Conservation (phyloP, 2,888 invertebrate genomes). For the Aleiodes leptofemur region DNA sequence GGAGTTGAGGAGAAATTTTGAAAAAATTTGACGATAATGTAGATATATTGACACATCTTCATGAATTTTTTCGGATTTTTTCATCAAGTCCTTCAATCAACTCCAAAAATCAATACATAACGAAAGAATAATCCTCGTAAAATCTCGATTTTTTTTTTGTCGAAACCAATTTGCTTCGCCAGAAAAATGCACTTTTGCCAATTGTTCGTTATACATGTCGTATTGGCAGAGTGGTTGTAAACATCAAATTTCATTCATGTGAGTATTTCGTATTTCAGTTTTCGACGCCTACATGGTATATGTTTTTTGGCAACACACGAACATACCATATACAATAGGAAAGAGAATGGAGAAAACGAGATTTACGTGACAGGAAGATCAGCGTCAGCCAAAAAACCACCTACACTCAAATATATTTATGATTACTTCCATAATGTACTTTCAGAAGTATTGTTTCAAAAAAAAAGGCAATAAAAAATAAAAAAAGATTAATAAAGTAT, state of each 20-base stretch:
- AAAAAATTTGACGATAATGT: too few species aligned
- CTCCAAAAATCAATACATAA: not conserved
- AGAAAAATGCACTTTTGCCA: conserved; percentile 19
- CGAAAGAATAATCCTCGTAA: not conserved
- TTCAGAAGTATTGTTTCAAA: too few species aligned
- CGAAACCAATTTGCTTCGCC: not conserved
- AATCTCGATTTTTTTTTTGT: not conserved
- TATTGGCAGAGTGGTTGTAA: conserved; percentile 1
- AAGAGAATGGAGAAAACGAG: conserved; percentile 24
- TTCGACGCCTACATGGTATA: conserved; percentile 15
- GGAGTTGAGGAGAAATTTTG: not conserved
- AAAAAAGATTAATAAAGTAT: too few species aligned
- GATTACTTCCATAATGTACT: not conserved
- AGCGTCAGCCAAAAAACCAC: not conserved
- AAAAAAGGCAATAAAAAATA: too few species aligned
- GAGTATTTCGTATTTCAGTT: conserved; percentile 8
- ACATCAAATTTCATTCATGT: conserved; percentile 19
- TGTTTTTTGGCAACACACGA: not conserved
- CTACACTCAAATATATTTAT: not conserved
- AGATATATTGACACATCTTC: too few species aligned
- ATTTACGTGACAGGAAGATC: conserved; percentile 24
- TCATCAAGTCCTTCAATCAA: not conserved
- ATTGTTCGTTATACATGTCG: not conserved
- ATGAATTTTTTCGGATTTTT: too few species aligned
- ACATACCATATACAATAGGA: conserved; percentile 22